Evolutionary conservation across 2,797 vertebrate genomes (phyloP).

Genomic region (Pogonophryne albipinna): DNA sequence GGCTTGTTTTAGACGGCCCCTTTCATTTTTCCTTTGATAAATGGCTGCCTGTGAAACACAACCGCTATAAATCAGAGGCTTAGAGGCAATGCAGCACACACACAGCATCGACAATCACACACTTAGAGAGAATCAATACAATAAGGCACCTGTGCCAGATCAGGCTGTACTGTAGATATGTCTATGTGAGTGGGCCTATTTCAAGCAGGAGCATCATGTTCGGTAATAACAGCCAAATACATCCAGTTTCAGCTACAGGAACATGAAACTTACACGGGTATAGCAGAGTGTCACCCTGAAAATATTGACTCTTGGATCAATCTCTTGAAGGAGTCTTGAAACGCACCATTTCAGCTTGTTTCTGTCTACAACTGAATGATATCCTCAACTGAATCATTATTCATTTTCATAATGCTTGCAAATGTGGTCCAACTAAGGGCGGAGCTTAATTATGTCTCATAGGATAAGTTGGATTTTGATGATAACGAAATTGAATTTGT

Average conservation of each 20-base stretch:
- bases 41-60: slow-evolving; percentile 47
- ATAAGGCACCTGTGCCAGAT: slow-evolving; percentile 31
- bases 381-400: neutral
- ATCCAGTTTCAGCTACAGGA: slow-evolving; percentile 10
- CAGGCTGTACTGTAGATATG: neutral
- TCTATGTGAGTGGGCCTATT: slow-evolving; percentile 12
- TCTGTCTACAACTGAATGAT: neutral
- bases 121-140: slow-evolving; percentile 49
- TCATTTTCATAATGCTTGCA: neutral
- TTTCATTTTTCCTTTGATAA: slow-evolving; percentile 59
- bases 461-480: neutral
- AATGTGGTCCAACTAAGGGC: neutral
- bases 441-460: no score
- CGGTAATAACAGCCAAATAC: slow-evolving; percentile 18
- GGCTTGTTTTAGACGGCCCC: slow-evolving; percentile 43
- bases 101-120: slow-evolving; percentile 25
- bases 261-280: slow-evolving; percentile 5
- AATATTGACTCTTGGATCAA: neutral
- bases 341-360: no score
- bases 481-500: neutral
- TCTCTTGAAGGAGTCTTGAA: neutral
- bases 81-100: slow-evolving; percentile 36
- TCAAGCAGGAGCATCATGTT: slow-evolving; percentile 28
- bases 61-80: slow-evolving; percentile 64
- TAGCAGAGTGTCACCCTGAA: neutral